Conservation (phyloP, 2,888 invertebrate species). For the Hedychridium roseum region DNA sequence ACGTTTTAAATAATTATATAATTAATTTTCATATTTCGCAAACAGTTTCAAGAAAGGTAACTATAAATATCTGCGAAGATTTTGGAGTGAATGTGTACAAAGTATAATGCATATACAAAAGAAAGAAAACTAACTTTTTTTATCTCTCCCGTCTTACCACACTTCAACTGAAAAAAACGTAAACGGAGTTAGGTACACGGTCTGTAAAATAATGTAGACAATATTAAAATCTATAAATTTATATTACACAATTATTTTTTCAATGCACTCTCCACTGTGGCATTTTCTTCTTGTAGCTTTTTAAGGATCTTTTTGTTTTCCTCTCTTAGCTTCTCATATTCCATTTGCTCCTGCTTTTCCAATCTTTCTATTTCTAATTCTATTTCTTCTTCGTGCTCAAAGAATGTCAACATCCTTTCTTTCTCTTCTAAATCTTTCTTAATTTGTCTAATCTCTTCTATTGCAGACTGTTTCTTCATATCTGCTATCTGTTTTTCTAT, state of each 20-base stretch:
- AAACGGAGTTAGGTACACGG: neutral
- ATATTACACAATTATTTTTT: neutral
- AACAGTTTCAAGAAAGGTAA: conserved; percentile 14
- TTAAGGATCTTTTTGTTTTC: conserved; percentile 8
- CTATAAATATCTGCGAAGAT: conserved; percentile 14
- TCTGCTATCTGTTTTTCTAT: conserved; percentile 70
- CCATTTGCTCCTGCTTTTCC: conserved; percentile 63
- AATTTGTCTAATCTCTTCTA: conserved; percentile 69
- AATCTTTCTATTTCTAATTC: conserved; percentile 73
- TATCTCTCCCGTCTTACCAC: conserved; percentile 8
- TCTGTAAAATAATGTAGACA: conserved; percentile 1
- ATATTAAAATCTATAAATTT: conserved; percentile 1
- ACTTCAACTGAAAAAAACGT: conserved; percentile 5
- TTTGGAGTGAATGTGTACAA: conserved; percentile 31
- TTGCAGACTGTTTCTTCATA: conserved; percentile 63
- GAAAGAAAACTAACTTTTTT: conserved; percentile 17
- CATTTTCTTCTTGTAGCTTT: conserved; percentile 53
- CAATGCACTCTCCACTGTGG: too few relatives aligned
- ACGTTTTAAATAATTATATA: conserved; percentile 22
- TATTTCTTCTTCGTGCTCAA: conserved; percentile 80
- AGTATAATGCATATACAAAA: conserved; percentile 36
- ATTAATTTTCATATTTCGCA: conserved; percentile 29
- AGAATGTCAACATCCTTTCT: conserved; percentile 74
- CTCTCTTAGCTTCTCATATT: conserved; percentile 46
- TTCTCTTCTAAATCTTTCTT: conserved; percentile 69